Evolutionary conservation across 1,140 invertebrate species (phyloP).

Genomic region (Popillia japonica): DNA sequence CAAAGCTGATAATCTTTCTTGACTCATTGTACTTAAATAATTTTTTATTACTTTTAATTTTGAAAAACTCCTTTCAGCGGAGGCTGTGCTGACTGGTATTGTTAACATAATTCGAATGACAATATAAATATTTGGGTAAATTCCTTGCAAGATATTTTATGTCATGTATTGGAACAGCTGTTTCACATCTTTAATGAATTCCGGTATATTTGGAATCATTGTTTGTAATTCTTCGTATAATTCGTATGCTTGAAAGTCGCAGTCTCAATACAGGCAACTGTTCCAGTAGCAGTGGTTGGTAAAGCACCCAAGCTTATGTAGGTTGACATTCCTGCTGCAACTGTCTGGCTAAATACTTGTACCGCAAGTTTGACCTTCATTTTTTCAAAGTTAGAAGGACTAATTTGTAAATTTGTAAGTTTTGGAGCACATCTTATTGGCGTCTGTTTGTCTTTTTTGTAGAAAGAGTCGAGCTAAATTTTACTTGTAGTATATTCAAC

Average conservation of each 20-base stretch:
- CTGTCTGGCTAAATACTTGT: slow-evolving; percentile 52
- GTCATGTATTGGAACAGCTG: too few species aligned
- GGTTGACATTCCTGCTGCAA: slow-evolving; percentile 48
- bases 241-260: too few species aligned
- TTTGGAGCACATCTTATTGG: slow-evolving; percentile 44
- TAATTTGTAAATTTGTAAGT: slow-evolving; percentile 52
- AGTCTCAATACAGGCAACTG: slow-evolving; percentile 12
- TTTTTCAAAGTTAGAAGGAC: slow-evolving; percentile 54
- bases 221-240: too few species aligned
- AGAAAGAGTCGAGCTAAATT: slow-evolving; percentile 21
- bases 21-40: slow-evolving; percentile 32
- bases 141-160: too few species aligned
- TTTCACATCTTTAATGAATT: too few species aligned
- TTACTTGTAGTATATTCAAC: neutral
- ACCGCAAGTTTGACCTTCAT: slow-evolving; percentile 53
- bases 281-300: neutral
- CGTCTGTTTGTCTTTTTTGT: slow-evolving; percentile 42
- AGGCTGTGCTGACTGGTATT: too few species aligned
- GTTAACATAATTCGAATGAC: too few species aligned
- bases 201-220: too few species aligned
- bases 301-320: slow-evolving; percentile 28
- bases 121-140: too few species aligned
- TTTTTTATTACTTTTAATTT: slow-evolving; percentile 42
- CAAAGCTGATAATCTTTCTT: slow-evolving; percentile 37
- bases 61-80: slow-evolving; percentile 33